Percentiles rank a stretch among this genome's conserved stretches.
phyloP scores from a whole-genome alignment of 2,797 vertebrate species.

The Tenualosa ilisha region DNA sequence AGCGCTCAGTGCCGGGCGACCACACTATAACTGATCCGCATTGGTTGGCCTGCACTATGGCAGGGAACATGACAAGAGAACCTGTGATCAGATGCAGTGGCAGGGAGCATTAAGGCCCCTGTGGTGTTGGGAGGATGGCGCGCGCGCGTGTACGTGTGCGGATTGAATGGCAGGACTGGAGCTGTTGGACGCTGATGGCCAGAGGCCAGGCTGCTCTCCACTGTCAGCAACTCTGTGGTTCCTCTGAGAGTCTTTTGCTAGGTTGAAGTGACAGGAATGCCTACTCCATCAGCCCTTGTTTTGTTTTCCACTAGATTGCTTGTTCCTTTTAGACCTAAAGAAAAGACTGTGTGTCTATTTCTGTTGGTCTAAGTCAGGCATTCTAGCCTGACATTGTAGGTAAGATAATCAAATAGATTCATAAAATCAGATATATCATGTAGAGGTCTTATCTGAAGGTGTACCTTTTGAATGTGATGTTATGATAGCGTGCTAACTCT shows the following conservation, averaged over 20 bases:
- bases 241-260: neutral
- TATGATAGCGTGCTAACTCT: neutral
- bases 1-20: no score
- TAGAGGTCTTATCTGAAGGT: neutral
- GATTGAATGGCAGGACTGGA: neutral
- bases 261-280: neutral
- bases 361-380: neutral
- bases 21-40: neutral
- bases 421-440: neutral
- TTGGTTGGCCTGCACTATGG: neutral
- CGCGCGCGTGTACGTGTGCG: no score
- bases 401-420: neutral
- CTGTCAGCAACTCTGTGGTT: neutral
- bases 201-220: neutral
- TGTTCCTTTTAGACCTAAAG: neutral
- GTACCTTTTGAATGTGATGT: neutral
- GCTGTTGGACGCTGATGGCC: neutral
- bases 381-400: neutral
- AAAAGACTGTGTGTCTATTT: neutral
- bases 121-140: neutral
- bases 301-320: neutral
- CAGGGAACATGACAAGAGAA: neutral
- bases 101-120: neutral
- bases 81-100: neutral
- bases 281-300: neutral